Percentiles rank a stretch among this genome's conserved stretches.
These are phyloP conservation scores for Laspeyria flexula DNA, from an alignment of 2,888 invertebrate species.

Conservation along the genomic window DNA sequence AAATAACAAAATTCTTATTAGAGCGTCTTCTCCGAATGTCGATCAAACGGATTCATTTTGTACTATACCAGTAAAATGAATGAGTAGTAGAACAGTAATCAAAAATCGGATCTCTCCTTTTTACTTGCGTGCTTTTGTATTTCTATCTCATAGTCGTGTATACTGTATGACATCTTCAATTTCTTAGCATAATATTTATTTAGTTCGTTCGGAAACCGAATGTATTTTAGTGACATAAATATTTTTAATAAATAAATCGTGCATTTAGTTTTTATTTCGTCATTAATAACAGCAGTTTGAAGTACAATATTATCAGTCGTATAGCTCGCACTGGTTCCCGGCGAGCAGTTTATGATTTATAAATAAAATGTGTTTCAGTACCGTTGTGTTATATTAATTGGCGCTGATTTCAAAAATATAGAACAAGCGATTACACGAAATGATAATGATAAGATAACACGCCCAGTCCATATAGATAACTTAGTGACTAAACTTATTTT, in stretches of 20 bases:
- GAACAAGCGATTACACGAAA: constrained; percentile 74
- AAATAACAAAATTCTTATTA: constrained; percentile 58
- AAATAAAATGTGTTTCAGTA: constrained; percentile 10
- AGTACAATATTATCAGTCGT: not conserved
- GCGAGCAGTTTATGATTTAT: constrained; percentile 12
- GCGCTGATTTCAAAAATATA: constrained; percentile 77
- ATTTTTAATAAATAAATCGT: not conserved
- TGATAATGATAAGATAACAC: constrained; percentile 83
- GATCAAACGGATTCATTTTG: constrained; percentile 68
- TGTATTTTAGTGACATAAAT: not conserved
- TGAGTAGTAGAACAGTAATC: constrained; percentile 24
- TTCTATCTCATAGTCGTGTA: constrained; percentile 26
- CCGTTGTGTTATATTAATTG: constrained; percentile 36
- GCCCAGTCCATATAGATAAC: constrained; percentile 70
- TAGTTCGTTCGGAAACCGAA: constrained; percentile 57
- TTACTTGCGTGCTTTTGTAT: not conserved
- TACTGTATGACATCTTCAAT: constrained; percentile 17
- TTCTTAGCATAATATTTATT: constrained; percentile 38
- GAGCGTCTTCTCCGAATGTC: constrained; percentile 70
- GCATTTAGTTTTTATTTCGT: constrained; percentile 1
- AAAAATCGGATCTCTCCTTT: constrained; percentile 37
- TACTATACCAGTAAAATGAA: constrained; percentile 45
- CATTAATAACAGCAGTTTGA: not conserved
- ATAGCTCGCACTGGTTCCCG: no score
- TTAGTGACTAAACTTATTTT: constrained; percentile 61